These are phyloP conservation scores for Drosophila subpulchrella DNA, from an alignment of 1,140 invertebrate genomes.

Conservation along the genomic window DNA sequence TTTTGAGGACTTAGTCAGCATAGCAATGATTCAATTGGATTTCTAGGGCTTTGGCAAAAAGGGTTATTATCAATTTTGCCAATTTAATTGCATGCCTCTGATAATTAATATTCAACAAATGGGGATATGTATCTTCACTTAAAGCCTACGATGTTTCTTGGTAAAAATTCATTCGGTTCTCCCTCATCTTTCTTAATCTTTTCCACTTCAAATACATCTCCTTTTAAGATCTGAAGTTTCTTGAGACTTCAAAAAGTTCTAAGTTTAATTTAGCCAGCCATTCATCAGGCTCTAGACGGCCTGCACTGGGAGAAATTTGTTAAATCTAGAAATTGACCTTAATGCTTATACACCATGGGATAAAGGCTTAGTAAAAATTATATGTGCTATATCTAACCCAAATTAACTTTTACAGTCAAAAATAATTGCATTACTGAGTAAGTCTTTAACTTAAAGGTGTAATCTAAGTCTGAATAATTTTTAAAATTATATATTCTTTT, in stretches of 20 bases:
- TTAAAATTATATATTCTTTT: no score
- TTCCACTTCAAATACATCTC: slow-evolving; percentile 19
- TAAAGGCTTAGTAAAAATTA: no score
- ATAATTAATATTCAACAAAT: background rate
- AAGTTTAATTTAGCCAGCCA: slow-evolving; percentile 36
- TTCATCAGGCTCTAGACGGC: slow-evolving; percentile 19
- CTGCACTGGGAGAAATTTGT: slow-evolving; percentile 11
- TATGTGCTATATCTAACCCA: no score
- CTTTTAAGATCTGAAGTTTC: slow-evolving; percentile 9
- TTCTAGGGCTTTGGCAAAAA: background rate
- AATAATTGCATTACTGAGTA: no score
- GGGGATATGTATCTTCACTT: no score
- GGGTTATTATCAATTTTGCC: background rate
- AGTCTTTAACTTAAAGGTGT: no score
- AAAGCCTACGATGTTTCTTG: background rate
- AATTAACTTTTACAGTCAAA: no score
- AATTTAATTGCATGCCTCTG: background rate
- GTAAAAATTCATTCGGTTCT: slow-evolving; percentile 13
- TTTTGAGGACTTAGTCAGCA: slow-evolving; percentile 4
- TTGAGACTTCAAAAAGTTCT: slow-evolving; percentile 23
- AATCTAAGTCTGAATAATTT: no score
- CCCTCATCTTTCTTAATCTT: slow-evolving; percentile 20
- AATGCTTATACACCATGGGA: no score
- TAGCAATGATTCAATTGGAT: slow-evolving; percentile 4
- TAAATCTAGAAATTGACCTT: no score